Conservation (phyloP, 2,888 invertebrate genomes). For the Brachyopa scutellaris region DNA sequence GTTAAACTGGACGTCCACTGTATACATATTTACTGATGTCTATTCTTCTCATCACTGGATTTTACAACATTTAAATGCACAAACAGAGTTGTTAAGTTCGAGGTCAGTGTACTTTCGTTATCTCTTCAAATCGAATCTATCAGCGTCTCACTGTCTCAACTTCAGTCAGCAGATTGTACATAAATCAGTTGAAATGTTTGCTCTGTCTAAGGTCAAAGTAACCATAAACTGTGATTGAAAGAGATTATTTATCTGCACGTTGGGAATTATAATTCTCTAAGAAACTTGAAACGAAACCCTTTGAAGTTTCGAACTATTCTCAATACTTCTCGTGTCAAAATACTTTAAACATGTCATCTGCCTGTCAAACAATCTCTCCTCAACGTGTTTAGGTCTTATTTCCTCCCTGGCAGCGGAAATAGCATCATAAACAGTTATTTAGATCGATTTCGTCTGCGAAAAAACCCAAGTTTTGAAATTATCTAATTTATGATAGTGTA, state of each 20-base stretch:
- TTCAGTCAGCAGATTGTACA: neutral
- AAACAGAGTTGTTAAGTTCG: no score
- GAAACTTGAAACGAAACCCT: neutral
- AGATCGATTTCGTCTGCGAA: conserved; percentile 20
- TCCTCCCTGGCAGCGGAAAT: neutral
- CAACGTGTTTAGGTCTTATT: neutral
- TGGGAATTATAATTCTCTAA: neutral
- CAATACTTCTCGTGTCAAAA: neutral
- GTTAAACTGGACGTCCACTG: no score
- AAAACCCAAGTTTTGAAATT: conserved; percentile 1
- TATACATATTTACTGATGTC: no score
- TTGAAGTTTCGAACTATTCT: neutral
- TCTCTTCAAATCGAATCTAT: no score
- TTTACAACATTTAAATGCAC: no score
- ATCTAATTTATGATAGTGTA: conserved; percentile 8
- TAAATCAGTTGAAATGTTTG: neutral
- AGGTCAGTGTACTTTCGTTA: no score
- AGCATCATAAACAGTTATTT: conserved; percentile 22
- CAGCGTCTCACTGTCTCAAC: no score
- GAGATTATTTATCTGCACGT: neutral
- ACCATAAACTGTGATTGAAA: neutral
- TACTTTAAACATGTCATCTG: conserved; percentile 18
- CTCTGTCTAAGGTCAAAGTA: neutral
- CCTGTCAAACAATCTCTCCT: conserved; percentile 18
- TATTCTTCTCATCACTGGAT: no score